Evolutionary conservation across 2,888 invertebrate genomes (phyloP), one percentile per base, ranked within the genome.

Genomic region (Bembecia ichneumoniformis): DNA sequence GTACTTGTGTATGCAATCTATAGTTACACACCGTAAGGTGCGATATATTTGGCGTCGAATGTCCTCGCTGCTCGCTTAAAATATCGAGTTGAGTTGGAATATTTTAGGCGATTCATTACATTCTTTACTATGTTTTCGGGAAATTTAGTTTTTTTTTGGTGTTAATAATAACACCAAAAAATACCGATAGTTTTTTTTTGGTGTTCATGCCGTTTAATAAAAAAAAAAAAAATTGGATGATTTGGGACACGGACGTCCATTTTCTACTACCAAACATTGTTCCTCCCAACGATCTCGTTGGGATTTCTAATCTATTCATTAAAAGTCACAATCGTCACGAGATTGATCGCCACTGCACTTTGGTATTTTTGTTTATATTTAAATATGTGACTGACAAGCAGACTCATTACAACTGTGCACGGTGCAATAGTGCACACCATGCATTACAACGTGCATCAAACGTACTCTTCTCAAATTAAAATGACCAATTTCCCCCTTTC

Each of bases 91-190:
- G 11, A 35, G 35, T 35, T 35, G 35, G 11, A 35, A 35, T 1
- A 11, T 1, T 7, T 35, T 11, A 11, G 35, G 35, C 11, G 35
- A 35, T 35, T 35, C 35, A 11, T 35, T 11, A 35, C 9, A 35
- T 35, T 43, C 44, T 43, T 43, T 43, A 43, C 7, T 15, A 43
- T 43, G n/a, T 43, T 43, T 43, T 43, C 44, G 44, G 44, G 44
- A 43, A 43, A 43, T 43, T 43, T 43, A 43, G 13, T 43, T 43
- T 43, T 43, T 43, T 43, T 9, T 1, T 9, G 7, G 44, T 43
- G n/a, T 43, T 43, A 7, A 15, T 15, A 11, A 43, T n/a, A n/a
- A n/a, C n/a, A n/a, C n/a, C n/a, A n/a, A n/a, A n/a, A n/a, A n/a
- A n/a, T n/a, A n/a, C n/a, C n/a, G n/a, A n/a, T n/a, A n/a, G n/a